Evolutionary conservation across 2,797 vertebrate genomes (phyloP).

Genomic region (Takifugu rubripes): DNA sequence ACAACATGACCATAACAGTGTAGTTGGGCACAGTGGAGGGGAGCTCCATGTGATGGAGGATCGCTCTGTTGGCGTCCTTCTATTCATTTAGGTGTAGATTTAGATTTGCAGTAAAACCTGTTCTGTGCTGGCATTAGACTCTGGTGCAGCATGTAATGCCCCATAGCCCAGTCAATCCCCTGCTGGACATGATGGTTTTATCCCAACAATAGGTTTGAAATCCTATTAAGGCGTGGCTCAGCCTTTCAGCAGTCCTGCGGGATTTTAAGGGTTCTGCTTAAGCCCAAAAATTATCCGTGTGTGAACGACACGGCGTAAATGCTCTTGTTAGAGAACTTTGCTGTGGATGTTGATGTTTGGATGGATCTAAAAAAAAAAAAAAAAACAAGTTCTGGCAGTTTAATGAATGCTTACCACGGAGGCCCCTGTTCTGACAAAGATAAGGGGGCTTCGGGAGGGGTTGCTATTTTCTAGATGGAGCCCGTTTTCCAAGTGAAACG

Average conservation of each 20-base stretch:
- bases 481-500: constrained; percentile 9
- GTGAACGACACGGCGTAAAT: constrained; percentile 2
- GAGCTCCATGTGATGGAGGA: no score
- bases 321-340: constrained; percentile 9
- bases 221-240: constrained; percentile 38
- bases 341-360: constrained; percentile 19
- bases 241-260: constrained; percentile 20
- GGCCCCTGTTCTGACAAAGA: constrained; percentile 13
- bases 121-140: constrained; percentile 3
- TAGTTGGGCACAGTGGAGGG: no score
- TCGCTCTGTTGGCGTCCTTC: no score
- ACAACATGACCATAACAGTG: no score
- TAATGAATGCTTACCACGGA: constrained; percentile 32
- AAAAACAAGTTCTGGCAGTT: constrained; percentile 12
- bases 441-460: constrained; percentile 9
- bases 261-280: constrained; percentile 30
- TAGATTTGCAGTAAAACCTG: neutral
- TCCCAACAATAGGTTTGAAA: constrained; percentile 42
- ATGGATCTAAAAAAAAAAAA: constrained; percentile 3
- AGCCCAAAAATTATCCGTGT: constrained; percentile 25
- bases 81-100: no score
- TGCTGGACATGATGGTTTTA: constrained; percentile 33
- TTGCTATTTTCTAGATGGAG: constrained; percentile 11
- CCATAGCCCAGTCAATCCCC: constrained; percentile 26
- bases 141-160: constrained; percentile 20